Conservation (phyloP, 2,888 invertebrate genomes). For the Schizaphis graminum region DNA sequence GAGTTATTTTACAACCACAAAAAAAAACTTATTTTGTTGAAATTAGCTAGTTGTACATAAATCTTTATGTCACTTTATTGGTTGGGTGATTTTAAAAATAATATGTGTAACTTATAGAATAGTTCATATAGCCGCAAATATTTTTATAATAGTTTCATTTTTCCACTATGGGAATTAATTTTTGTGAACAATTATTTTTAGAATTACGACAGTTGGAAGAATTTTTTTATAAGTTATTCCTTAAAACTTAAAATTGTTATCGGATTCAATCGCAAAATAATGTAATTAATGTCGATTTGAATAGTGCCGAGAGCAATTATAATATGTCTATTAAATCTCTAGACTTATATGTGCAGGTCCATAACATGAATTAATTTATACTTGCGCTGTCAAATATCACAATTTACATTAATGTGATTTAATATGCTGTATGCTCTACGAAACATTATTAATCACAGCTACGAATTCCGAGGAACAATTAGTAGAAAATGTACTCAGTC, state of each 20-base stretch:
- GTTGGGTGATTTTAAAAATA: neutral
- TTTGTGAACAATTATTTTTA: too few species aligned
- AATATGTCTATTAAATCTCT: neutral
- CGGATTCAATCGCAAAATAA: neutral
- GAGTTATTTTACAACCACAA: constrained; percentile 12
- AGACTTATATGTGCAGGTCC: neutral
- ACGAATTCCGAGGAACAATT: neutral
- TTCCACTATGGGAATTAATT: too few species aligned
- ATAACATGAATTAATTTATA: neutral
- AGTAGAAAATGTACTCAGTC: neutral
- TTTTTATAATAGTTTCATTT: too few species aligned
- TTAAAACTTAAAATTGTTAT: neutral
- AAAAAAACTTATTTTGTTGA: neutral
- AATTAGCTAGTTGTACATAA: neutral
- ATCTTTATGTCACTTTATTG: neutral
- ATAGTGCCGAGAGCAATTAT: neutral
- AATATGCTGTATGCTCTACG: neutral
- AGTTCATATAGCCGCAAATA: neutral
- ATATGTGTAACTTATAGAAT: neutral
- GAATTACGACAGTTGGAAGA: too few species aligned
- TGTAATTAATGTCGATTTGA: neutral
- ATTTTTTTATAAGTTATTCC: too few species aligned
- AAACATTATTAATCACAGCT: neutral
- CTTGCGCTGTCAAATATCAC: neutral
- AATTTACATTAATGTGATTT: neutral